phyloP scores from a whole-genome alignment of 2,113 vertebrate genomes.

The Meleagris gallopavo region DNA sequence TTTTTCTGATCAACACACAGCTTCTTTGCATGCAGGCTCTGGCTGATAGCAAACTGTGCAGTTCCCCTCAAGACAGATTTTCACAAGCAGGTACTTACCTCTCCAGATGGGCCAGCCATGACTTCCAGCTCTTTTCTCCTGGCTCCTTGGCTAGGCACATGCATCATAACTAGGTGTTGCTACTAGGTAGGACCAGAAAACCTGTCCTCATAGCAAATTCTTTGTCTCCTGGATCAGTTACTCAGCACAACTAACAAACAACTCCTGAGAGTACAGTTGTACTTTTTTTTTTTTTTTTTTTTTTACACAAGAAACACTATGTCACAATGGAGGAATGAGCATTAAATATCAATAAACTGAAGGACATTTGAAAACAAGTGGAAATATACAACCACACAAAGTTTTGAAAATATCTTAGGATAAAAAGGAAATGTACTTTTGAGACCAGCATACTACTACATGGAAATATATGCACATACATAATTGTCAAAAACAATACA shows the following conservation, averaged over 20 bases:
- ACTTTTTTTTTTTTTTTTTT: neutral
- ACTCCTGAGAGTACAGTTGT: neutral
- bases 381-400: neutral
- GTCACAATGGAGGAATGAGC: neutral
- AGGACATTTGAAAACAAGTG: neutral
- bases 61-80: neutral
- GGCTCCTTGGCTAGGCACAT: neutral
- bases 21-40: neutral
- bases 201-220: neutral
- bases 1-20: neutral
- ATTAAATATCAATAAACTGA: neutral
- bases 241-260: neutral
- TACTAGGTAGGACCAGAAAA: neutral
- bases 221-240: neutral
- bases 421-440: neutral
- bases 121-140: neutral
- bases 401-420: neutral
- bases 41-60: neutral
- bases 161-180: neutral
- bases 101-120: neutral
- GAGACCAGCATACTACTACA: neutral
- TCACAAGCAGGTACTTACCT: accelerated
- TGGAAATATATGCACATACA: neutral
- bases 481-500: neutral
- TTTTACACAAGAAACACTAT: neutral